A percentile compares a stretch with the other conserved stretches of the same genome.
Conservation (phyloP, 1,140 invertebrate species). For the Pseudobourletiella spinata region DNA sequence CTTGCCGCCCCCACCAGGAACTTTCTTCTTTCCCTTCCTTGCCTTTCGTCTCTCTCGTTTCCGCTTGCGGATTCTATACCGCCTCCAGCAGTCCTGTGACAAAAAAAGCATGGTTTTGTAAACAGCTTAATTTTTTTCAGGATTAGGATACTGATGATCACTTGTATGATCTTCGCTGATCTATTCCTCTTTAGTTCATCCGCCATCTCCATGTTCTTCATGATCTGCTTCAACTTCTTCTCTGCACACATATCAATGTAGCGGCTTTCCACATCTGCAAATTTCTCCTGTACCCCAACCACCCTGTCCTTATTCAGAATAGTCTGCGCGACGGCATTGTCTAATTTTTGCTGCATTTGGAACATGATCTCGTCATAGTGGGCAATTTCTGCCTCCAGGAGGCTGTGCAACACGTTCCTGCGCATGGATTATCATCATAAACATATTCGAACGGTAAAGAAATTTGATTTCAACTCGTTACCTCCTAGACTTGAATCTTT, state of each 20-base stretch:
- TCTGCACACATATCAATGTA: constrained; percentile 28
- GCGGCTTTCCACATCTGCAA: constrained; percentile 13
- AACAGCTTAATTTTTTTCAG: neutral
- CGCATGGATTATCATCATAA: neutral
- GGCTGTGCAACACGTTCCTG: neutral
- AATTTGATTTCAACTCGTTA: too few relatives aligned
- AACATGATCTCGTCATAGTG: constrained; percentile 23
- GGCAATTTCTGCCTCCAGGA: constrained; percentile 1
- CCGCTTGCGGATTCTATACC: constrained; percentile 3
- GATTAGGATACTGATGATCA: neutral
- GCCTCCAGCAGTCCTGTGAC: neutral
- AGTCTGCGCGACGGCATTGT: neutral
- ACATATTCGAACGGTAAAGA: too few relatives aligned
- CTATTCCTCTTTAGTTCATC: constrained; percentile 24
- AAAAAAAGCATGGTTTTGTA: neutral
- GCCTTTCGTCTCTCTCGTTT: neutral
- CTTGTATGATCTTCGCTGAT: constrained; percentile 31
- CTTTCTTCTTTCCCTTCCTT: neutral
- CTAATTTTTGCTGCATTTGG: constrained; percentile 15
- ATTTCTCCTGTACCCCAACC: constrained; percentile 2
- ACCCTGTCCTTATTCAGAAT: neutral
- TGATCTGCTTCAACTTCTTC: constrained; percentile 25
- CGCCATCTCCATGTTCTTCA: constrained; percentile 26
- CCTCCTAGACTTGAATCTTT: too few relatives aligned
- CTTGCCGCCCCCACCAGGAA: neutral